Evolutionary conservation across 2,888 invertebrate species (phyloP), one percentile per base, ranked within the genome.

Genomic region (Drosophila robusta): DNA sequence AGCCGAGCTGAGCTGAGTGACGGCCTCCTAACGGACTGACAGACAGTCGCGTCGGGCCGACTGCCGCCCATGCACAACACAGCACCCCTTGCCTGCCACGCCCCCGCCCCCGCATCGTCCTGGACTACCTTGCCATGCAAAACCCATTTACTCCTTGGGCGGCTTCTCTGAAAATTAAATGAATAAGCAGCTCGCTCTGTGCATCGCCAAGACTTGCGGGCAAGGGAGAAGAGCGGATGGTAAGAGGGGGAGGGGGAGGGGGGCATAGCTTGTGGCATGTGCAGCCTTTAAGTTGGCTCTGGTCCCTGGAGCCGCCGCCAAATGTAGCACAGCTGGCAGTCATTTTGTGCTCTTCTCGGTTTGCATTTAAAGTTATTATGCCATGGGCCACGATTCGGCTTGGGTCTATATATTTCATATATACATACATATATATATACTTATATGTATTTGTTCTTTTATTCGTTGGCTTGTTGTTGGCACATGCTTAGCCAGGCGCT

Each of bases 141-240:
- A 67, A 71, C 51, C 85, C 71, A 70, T 77, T 72, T 70, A 66
- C 79, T 56, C 62, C 70, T 73, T 70, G 61, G 70, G 63, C 70
- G 66, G 61, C 70, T 76, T 69, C 70, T 55, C 66, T 77, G 68
- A 75, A 88, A 87, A 87, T 87, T 84, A 78, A 87, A 87, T 88
- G 84, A 83, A 80, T 78, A 80, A 78, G 74, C 75, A 86, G 73
- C 78, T 76, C 56, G 34, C 38, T 75, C 78, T 82, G 82, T 87
- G 87, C 86, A 80, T 61, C 80, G 64, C 50, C 56, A 62, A 36
- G n/a, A 7, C 44, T 9, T 46, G 12, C 16, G 29, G 12, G 18
- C 29, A 8, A 8, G 38, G 42, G 2, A 12, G 3, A 11, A 22
- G 3, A 8, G 2, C 0, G 8, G 11, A 7, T 4, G 24, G 5